Evolutionary conservation across 2,888 invertebrate genomes (phyloP), one percentile per base, ranked within the genome.

Genomic region (Tuta absoluta): DNA sequence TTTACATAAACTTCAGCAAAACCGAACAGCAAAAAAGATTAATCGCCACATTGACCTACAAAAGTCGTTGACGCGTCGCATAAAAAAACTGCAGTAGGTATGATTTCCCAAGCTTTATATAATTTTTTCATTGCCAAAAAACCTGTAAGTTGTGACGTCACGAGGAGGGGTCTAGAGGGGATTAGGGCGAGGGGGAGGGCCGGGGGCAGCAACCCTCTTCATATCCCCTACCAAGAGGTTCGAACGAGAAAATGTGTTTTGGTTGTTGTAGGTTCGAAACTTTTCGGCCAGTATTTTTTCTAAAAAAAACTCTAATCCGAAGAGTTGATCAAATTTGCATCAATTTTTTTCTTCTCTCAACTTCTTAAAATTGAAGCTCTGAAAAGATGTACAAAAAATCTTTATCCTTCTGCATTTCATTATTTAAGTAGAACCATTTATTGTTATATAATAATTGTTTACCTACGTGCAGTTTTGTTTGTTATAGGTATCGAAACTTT

Each of bases 121-220:
- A 77, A 80, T 83, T 83, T 87, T 90, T 89, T 87, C 84, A 83
- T 84, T 85, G 85, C 81, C 82, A 84, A 85, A 87, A 87, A 83
- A 85, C 78, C 81, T 80, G 78, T 81, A 82, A 87, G 85, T 82
- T 77, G 87, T 91, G 91, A 91, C 91, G 91, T 91, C 91, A 91
- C 85, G 76, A 80, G 75, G 70, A 71, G 80, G 86, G 84, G 84
- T 83, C 80, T 83, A 80, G 82, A 85, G 85, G 85, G 83, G 86
- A 89, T 89, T 88, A 88, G 88, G 85, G 72, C 72, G 78, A 73
- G 79, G 75, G 71, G 80, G 69, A 77, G 75, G 62, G 72, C 73
- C 70, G 74, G 71, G 73, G 80, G 80, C 78, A 80, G 72, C 78
- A 71, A 72, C 81, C 79, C 79, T 80, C 81, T 76, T 75, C 72